These are phyloP conservation scores for Amphiprion percula DNA, from an alignment of 2,113 vertebrate species.

Conservation along the genomic window DNA sequence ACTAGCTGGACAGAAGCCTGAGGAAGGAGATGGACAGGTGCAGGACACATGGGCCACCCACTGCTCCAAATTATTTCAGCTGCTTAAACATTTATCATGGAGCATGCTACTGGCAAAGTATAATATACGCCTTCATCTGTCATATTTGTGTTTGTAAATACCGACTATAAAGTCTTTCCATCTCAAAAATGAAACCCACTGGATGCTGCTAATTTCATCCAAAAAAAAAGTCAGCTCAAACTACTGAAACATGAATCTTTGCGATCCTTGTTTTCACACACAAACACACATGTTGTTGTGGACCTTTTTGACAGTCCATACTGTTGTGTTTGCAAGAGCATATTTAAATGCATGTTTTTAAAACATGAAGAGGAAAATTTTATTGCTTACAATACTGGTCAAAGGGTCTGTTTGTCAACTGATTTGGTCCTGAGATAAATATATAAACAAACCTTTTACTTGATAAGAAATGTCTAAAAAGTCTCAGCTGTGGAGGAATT, in stretches of 20 bases:
- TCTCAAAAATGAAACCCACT: neutral
- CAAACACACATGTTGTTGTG: neutral
- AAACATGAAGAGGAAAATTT: neutral
- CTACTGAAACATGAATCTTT: too few species aligned
- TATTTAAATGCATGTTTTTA: too few species aligned
- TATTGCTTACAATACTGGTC: neutral
- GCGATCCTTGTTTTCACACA: neutral
- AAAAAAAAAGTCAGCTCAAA: too few species aligned
- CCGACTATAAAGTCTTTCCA: neutral
- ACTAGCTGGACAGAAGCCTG: constrained; percentile 28
- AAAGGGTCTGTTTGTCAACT: too few species aligned
- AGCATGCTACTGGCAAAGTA: constrained; percentile 1
- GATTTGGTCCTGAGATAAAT: neutral
- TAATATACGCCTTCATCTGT: neutral
- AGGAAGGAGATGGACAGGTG: constrained; percentile 67
- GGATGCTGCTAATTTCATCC: too few species aligned
- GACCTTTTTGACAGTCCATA: neutral
- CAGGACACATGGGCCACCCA: constrained; percentile 60
- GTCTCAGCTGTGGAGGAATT: too few species aligned
- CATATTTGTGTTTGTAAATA: neutral
- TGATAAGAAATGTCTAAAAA: too few species aligned
- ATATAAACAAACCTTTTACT: neutral
- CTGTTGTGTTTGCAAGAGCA: neutral
- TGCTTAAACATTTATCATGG: constrained; percentile 54
- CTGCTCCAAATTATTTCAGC: constrained; percentile 54